Evolutionary conservation across 2,113 vertebrate genomes (phyloP), one percentile per base, ranked within the genome.

Genomic region (Montifringilla adamsi): DNA sequence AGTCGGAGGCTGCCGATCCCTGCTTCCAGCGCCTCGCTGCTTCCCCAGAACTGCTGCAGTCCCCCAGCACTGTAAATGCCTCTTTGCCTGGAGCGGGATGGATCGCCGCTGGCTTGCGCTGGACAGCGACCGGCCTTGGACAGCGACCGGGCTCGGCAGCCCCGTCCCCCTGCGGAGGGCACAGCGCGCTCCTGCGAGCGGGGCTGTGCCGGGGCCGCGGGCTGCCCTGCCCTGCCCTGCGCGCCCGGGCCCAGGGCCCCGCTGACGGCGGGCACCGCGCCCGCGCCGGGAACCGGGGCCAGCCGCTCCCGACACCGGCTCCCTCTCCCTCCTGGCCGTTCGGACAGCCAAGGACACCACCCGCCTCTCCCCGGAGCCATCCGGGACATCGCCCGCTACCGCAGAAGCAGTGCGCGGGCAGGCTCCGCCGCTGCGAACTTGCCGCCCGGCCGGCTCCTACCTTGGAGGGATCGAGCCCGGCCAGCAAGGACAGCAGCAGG

Each of bases 381-480:
- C 79, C 58, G 26, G 63, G 66, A 92, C 97, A 88, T 58, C 93
- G 82, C 95, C 69, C 73, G 78, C 93, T 67, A 15, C 69, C 39
- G 82, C 93, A 22, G 43, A 8, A 15, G 35, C 66, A 37, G 76
- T 24, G 59, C 13, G 59, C 52, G 58, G 84, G 44, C 64, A 16
- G 63, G 79, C 86, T 73, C 82, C 86, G 84, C 74, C 74, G 26
- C 47, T 23, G 66, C 84, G 59, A 83, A 95, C 94, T 90, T 50
- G 94, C 35, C 56, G 35, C 64, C 43, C 53, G 26, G 70, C 68
- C 64, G 56, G n/a, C 88, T 90, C 98, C 96, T 98, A 99, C 99
- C 99, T 99, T 98, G 39, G 99, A 98, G 56, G 98, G 98, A 28
- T 98, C 98, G 88, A 99, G 97, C 97, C 98, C 98, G 95, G 98